Percentiles rank a stretch among this genome's conserved stretches.
Conservation (phyloP, 2,797 vertebrate species). For the Falco novaeseelandiae region DNA sequence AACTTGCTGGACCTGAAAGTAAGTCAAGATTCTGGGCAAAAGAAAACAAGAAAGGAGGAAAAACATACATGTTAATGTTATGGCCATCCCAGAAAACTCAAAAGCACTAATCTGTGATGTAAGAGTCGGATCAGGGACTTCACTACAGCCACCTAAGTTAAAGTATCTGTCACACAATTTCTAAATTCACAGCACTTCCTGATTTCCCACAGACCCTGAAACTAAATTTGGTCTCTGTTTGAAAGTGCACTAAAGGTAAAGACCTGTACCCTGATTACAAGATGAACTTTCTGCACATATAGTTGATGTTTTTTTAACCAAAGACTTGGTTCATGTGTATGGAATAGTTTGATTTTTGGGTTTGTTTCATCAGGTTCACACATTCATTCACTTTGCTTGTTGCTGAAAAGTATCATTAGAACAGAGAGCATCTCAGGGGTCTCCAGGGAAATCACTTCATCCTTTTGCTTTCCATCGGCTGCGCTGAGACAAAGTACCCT, state of each 20-base stretch:
- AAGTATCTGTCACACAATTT: background rate
- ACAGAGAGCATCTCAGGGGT: background rate
- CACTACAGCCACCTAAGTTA: background rate
- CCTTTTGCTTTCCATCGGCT: background rate
- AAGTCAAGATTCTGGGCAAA: background rate
- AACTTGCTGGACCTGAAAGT: background rate
- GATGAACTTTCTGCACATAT: background rate
- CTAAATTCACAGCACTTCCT: background rate
- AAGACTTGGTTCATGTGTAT: background rate
- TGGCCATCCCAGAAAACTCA: background rate
- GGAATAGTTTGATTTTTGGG: background rate
- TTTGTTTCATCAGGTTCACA: background rate
- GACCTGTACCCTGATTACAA: background rate
- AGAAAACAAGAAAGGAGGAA: background rate
- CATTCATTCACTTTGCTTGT: rapidly evolving
- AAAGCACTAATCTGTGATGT: background rate
- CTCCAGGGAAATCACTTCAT: background rate
- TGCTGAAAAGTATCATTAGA: background rate
- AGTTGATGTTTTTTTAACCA: background rate
- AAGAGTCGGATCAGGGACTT: background rate
- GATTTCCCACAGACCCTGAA: background rate
- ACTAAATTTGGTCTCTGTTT: background rate
- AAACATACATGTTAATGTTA: rapidly evolving
- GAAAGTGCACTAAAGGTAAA: background rate
- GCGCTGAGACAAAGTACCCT: background rate